These are phyloP conservation scores for Selenia dentaria DNA, from an alignment of 2,888 invertebrate genomes.

Conservation along the genomic window DNA sequence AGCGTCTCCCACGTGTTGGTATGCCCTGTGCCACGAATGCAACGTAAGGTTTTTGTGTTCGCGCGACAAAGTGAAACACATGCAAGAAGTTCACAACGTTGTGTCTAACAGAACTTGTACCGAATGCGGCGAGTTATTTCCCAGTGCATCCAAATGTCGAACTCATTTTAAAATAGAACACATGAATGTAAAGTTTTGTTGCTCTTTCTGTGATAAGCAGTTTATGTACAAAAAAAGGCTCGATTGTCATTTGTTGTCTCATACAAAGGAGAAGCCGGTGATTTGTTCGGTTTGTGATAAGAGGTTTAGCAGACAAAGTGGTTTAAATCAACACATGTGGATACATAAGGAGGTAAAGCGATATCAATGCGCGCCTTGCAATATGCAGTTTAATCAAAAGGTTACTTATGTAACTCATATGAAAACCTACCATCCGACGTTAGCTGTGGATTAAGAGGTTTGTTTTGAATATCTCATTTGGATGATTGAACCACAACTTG, in stretches of 20 bases:
- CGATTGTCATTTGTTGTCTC: constrained; percentile 5
- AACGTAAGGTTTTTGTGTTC: constrained; percentile 21
- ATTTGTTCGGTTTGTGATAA: constrained; percentile 18
- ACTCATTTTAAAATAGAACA: constrained; percentile 7
- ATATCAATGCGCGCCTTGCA: constrained; percentile 21
- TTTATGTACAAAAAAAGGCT: constrained; percentile 1
- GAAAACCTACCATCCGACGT: constrained; percentile 11
- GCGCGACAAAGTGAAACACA: constrained; percentile 19
- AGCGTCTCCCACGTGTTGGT: constrained; percentile 19
- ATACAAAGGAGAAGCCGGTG: constrained; percentile 10
- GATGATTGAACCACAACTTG: too few species aligned
- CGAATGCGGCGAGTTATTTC: constrained; percentile 15
- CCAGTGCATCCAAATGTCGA: constrained; percentile 1
- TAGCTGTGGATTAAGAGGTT: too few species aligned
- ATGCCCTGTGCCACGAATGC: constrained; percentile 26
- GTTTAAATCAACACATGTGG: constrained; percentile 38
- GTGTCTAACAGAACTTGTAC: constrained; percentile 1
- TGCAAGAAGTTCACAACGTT: constrained; percentile 37
- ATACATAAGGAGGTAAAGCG: constrained; percentile 33
- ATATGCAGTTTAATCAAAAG: constrained; percentile 22
- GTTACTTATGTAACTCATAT: constrained; percentile 23
- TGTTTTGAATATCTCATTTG: too few species aligned
- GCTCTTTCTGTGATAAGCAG: constrained; percentile 10
- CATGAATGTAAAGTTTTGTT: constrained; percentile 4
- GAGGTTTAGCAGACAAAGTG: constrained; percentile 35